phyloP scores from a whole-genome alignment of 2,888 invertebrate genomes.

The Eristalis intricaria region DNA sequence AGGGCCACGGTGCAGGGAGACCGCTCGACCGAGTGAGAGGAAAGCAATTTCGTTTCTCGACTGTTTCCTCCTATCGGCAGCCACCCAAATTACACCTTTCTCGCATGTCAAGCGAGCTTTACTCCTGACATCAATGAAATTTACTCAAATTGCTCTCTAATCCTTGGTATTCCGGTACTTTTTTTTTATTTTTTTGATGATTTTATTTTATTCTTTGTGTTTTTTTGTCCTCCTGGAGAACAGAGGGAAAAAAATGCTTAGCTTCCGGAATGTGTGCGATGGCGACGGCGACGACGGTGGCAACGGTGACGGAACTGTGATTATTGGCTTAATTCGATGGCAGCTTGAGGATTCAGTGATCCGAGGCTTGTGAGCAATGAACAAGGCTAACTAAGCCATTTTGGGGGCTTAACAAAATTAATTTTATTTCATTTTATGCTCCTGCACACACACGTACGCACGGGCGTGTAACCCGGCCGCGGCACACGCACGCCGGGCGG shows the following conservation, averaged over 20 bases:
- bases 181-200: conserved; percentile 1
- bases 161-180: conserved; percentile 24
- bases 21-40: not conserved
- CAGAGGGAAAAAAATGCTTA: conserved; percentile 2
- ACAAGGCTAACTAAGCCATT: not conserved
- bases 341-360: conserved; percentile 1
- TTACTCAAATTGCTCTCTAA: conserved; percentile 62
- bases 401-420: conserved; percentile 1
- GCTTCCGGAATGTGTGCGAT: not conserved
- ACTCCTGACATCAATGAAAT: conserved; percentile 62
- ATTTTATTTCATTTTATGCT: not conserved
- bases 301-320: not conserved
- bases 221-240: not conserved
- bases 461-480: not conserved
- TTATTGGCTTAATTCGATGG: conserved; percentile 25
- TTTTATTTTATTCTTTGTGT: conserved; percentile 1
- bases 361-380: conserved; percentile 1
- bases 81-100: conserved; percentile 58
- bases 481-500: not conserved
- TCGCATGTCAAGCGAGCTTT: conserved; percentile 60
- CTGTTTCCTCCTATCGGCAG: conserved; percentile 37
- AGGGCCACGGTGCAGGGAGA: not conserved
- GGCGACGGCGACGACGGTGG: not conserved
- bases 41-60: conserved; percentile 60
- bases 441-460: not conserved